Evolutionary conservation across 2,797 vertebrate genomes (phyloP), one percentile per base, ranked within the genome.

Genomic region (Sebastes nivosus): DNA sequence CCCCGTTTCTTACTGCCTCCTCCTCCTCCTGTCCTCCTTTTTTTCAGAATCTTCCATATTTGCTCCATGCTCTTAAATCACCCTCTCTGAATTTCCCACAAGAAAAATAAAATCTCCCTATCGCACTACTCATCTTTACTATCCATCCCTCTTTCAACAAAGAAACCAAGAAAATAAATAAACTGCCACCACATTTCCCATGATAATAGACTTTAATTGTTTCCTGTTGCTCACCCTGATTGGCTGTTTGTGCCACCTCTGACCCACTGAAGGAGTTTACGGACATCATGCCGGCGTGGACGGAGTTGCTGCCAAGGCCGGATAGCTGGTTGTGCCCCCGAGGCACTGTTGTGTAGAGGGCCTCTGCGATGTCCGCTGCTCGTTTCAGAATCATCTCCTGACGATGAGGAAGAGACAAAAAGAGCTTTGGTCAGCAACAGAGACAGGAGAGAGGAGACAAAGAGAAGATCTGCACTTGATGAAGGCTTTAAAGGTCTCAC

Each of bases 351-450:
- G 94, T 99, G 93, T 99, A 99, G 78, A 99, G 96, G 4, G 98
- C 98, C 95, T 99, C 98, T 1, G 98, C 98, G 0, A 99, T 99
- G 80, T 99, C 98, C 0, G 98, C 97, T 1, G 98, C 98, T 95
- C 97, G 96, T 93, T 99, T 99, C 90, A 99, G 95, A 88, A 99
- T 98, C 93, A 99, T 99, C 94, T 99, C 98, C 98, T 99, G 74
- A 54, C 72, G 52, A 61, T 61, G 77, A 57, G 68, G 71, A 73
- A 83, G 66, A 59, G 67, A 73, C 75, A 29, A 24, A 29, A 85
- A 65, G 82, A 84, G 78, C 78, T 78, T 71, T 79, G 81, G 84
- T 92, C 79, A 91, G 64, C 75, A 78, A 80, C 25, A 78, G 29
- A 68, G 65, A 30, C 25, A 72, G 22, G 52, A 52, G 58, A 38